Percentiles rank a stretch among this genome's conserved stretches.
These are phyloP conservation scores for Melanotaenia trifasciata DNA, from an alignment of 2,797 vertebrate genomes.

Conservation along the genomic window DNA sequence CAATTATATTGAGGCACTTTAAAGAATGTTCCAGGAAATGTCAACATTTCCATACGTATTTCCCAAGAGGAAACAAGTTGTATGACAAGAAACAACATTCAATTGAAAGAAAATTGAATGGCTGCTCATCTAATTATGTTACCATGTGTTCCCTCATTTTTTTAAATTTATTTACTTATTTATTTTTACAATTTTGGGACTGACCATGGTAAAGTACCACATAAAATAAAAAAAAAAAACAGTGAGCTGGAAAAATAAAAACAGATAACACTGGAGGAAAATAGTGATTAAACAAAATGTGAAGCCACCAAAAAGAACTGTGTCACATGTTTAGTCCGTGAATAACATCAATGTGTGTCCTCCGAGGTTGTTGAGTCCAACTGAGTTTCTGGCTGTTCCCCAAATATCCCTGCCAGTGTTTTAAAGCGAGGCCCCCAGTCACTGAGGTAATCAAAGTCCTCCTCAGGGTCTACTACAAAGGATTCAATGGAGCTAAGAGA, in stretches of 20 bases:
- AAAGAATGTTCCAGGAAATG: constrained; percentile 82
- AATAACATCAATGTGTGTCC: constrained; percentile 76
- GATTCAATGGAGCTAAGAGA: constrained; percentile 97
- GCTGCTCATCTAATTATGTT: constrained; percentile 50
- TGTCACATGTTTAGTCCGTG: constrained; percentile 57
- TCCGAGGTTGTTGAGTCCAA: constrained; percentile 76
- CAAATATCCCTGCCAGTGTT: constrained; percentile 95
- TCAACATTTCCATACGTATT: constrained; percentile 71
- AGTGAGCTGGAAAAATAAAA: constrained; percentile 43
- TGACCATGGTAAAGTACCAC: constrained; percentile 57
- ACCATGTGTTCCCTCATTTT: constrained; percentile 24
- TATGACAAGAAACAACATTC: constrained; percentile 66
- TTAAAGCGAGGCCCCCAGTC: constrained; percentile 98
- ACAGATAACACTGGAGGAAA: constrained; percentile 41
- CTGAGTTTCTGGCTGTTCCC: constrained; percentile 86
- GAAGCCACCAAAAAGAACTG: constrained; percentile 46
- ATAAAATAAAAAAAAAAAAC: constrained; percentile 33
- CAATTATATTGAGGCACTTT: constrained; percentile 87
- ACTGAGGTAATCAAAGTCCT: constrained; percentile 94
- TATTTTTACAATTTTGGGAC: constrained; percentile 70
- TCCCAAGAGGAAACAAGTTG: constrained; percentile 58
- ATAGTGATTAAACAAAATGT: constrained; percentile 43
- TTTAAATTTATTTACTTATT: constrained; percentile 4
- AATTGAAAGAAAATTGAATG: constrained; percentile 62
- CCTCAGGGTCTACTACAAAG: constrained; percentile 85